Evolutionary conservation across 2,113 vertebrate genomes (phyloP), one percentile per base, ranked within the genome.

Genomic region (Colistium nudipinnis): DNA sequence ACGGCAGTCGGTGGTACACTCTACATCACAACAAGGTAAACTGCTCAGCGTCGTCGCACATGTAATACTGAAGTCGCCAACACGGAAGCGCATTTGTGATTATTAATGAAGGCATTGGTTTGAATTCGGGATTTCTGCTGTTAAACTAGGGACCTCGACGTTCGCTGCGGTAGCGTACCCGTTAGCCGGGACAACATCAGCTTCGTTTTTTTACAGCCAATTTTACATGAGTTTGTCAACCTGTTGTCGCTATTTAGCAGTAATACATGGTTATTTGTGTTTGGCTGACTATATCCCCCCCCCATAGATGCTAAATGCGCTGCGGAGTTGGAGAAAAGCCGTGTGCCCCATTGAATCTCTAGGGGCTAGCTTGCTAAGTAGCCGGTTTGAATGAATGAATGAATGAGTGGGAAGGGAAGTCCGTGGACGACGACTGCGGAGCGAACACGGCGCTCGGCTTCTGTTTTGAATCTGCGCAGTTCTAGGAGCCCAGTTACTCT

Each of bases 361-460:
- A 57, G 38, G 10, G 30, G 35, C 30, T 77, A 85, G 72, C 75
- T 14, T 43, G 78, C 57, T 67, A 73, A 17, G 52, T 41, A 57
- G 60, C 68, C 27, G 8, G 61, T 48, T 38, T 70, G 70, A 78
- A 78, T 74, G 80, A 69, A 80, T 70, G 70, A 78, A 78, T 74
- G 80, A 69, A 80, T 2, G 36, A 11, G 36, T 17, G 28, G 6
- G 62, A 45, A 11, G 19, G 13, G 13, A 31, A 9, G 22, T 69
- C 39, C 38, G 72, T 78, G 82, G 76, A 80, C 63, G 43, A 57
- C 47, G 72, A 12, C 24, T 31, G 20, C 8, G 4, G 20, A 12
- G 43, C 19, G 30, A 31, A n/a, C 31, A 28, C 16, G n/a, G 17
- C 6, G 17, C 33, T 30, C 16, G 4, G 13, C 6, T 24, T 5